Percentiles rank a stretch among this genome's conserved stretches.
Conservation (phyloP, 2,113 vertebrate genomes). For the Steatornis caripensis region DNA sequence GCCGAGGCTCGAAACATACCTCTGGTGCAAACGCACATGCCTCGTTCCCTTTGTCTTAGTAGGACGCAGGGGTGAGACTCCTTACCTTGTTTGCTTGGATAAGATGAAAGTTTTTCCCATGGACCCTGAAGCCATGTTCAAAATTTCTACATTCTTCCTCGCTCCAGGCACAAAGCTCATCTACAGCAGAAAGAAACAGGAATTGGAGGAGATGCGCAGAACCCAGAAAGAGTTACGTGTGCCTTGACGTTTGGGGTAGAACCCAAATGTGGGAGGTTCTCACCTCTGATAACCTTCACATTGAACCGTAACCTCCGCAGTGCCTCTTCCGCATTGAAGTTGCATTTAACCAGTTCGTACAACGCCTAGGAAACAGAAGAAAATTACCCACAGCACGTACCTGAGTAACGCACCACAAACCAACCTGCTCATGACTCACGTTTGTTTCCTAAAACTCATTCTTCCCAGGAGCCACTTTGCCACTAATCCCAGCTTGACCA, state of each 20-base stretch:
- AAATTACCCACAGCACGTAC: background rate
- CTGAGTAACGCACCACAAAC: background rate
- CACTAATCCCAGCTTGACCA: background rate
- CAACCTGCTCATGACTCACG: background rate
- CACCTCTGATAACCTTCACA: constrained; percentile 91
- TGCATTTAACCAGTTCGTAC: constrained; percentile 94
- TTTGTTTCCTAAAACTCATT: background rate
- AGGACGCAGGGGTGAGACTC: background rate
- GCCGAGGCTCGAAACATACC: background rate
- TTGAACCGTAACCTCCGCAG: constrained; percentile 89
- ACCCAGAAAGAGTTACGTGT: accelerated
- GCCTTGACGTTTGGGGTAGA: background rate
- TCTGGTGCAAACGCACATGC: background rate
- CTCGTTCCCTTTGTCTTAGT: background rate
- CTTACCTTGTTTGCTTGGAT: constrained; percentile 97
- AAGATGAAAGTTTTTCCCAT: constrained; percentile 96
- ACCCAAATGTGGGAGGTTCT: background rate
- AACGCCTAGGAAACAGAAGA: constrained; percentile 78
- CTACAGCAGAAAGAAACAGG: constrained; percentile 52
- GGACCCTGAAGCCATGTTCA: constrained; percentile 92
- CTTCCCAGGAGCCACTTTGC: background rate
- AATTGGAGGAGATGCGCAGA: background rate
- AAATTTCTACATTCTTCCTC: constrained; percentile 93
- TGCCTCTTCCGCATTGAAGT: constrained; percentile 90
- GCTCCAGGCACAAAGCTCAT: constrained; percentile 91